Base-by-base conservation (phyloP, 92 coral and sea anemone species). In the Phenganax marumi region DNA sequence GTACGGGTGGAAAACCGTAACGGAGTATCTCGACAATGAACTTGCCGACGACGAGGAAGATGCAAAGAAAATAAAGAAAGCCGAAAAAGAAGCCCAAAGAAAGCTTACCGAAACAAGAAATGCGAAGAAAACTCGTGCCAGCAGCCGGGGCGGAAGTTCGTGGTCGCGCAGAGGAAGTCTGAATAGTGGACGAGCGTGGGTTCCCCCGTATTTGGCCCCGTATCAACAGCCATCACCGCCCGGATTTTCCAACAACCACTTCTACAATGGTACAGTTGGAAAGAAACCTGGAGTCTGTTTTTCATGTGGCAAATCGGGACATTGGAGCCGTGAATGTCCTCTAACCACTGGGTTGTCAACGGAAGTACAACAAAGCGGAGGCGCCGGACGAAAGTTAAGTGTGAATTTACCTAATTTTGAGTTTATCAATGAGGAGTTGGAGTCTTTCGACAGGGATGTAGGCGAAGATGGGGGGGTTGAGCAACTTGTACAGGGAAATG, bases 1-100 rank as follows among this genome's bases (percentile, higher is more conserved):
- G 77, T 77, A 77, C 51, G 87, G 90, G 55, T 87, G 87, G 90
- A 87, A 83, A 49, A 87, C 90, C 6, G 87, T 87, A 7, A 60
- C 84, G 24, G 85, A 87, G 12, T 87, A 83, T n/a, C 56, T 84
- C 70, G 89, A 88, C 57, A 88, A 85, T 22, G 66, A 75, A 22
- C 80, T 75, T 21, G 80, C 80, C 66, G 48, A 83, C 14, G 57
- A 77, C 60, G 89, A 88, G 55, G 83, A 81, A 8, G 86, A 88
- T 47, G 80, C 86, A 0, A 88, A 84, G 51, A 88, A 84, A 80
- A 84, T 84, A 23, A 79, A 84, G 50, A 88, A 84, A 53, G 88
- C 88, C 52, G 88, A 88, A 50, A 73, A 84, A 80, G 91, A 88
- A 46, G 88, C 68, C 52, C 86, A 88, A 51, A 63, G 91, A 48